Percentiles rank a stretch among this genome's conserved stretches.
These are phyloP conservation scores for Lanistes nyassanus DNA, from an alignment of 1,140 invertebrate species.

Conservation along the genomic window DNA sequence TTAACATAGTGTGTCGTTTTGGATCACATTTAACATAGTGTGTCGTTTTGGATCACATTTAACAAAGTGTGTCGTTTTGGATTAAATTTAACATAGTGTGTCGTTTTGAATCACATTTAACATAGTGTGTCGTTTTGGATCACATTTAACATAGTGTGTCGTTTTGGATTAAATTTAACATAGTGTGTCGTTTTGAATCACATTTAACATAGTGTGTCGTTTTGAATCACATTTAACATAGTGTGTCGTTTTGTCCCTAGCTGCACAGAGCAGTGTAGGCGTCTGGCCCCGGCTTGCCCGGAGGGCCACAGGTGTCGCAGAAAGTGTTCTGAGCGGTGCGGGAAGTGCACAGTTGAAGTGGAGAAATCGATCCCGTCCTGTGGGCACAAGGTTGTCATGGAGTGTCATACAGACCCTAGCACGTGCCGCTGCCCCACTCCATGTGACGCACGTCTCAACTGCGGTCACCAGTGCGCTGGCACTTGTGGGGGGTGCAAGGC, in stretches of 20 bases:
- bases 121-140: no score
- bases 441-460: slow-evolving; percentile 56
- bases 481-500: slow-evolving; percentile 60
- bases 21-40: no score
- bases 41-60: no score
- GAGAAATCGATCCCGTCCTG: slow-evolving; percentile 81
- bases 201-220: no score
- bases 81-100: no score
- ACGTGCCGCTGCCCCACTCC: slow-evolving; percentile 51
- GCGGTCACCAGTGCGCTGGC: slow-evolving; percentile 74
- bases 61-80: no score
- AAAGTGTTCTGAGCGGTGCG: slow-evolving; percentile 71
- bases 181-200: no score
- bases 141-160: no score
- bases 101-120: no score
- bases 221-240: no score
- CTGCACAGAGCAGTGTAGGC: slow-evolving; percentile 56
- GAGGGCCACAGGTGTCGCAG: slow-evolving; percentile 80
- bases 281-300: slow-evolving; percentile 30
- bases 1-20: no score
- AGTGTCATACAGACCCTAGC: slow-evolving; percentile 67
- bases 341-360: slow-evolving; percentile 76
- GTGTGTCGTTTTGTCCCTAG: background rate
- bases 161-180: no score
- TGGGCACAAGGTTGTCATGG: slow-evolving; percentile 18